Conservation (phyloP, 2,888 invertebrate genomes). For the Eristalis tenax region DNA sequence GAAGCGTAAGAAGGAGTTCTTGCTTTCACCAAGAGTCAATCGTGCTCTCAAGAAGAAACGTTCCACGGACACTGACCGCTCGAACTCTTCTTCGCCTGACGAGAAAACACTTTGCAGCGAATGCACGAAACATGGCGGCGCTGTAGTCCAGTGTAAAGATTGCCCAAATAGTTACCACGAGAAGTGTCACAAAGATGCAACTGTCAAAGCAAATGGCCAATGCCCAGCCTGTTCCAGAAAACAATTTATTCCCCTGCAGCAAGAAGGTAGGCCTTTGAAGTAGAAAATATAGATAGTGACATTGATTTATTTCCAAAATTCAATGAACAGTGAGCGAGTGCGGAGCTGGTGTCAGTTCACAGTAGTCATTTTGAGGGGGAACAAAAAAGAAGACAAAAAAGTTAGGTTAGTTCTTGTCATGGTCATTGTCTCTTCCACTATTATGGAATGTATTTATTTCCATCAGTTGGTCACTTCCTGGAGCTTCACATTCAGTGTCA, state of each 20-base stretch:
- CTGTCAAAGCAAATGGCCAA: conserved; percentile 45
- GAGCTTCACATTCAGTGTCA: background rate
- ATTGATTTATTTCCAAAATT: background rate
- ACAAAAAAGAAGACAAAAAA: background rate
- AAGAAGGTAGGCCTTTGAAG: conserved; percentile 19
- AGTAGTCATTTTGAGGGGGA: background rate
- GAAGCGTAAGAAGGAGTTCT: conserved; percentile 77
- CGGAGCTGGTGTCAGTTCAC: background rate
- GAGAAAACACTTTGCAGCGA: conserved; percentile 76
- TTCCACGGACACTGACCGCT: conserved; percentile 73
- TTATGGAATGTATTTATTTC: background rate
- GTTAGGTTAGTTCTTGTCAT: background rate
- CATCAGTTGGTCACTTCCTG: background rate
- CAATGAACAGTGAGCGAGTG: background rate
- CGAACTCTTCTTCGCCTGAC: conserved; percentile 75
- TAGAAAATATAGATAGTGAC: background rate
- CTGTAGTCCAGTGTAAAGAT: conserved; percentile 73
- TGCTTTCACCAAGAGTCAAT: conserved; percentile 78
- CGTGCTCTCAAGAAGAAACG: conserved; percentile 75
- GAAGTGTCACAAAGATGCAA: conserved; percentile 73
- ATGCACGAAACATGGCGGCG: conserved; percentile 76
- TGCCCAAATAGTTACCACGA: conserved; percentile 75
- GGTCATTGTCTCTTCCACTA: background rate
- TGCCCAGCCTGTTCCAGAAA: conserved; percentile 63
- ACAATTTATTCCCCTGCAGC: conserved; percentile 21